A percentile compares a stretch with the other conserved stretches of the same genome.
phyloP scores from a whole-genome alignment of 1,140 invertebrate species.

The Leptopilina clavipes region DNA sequence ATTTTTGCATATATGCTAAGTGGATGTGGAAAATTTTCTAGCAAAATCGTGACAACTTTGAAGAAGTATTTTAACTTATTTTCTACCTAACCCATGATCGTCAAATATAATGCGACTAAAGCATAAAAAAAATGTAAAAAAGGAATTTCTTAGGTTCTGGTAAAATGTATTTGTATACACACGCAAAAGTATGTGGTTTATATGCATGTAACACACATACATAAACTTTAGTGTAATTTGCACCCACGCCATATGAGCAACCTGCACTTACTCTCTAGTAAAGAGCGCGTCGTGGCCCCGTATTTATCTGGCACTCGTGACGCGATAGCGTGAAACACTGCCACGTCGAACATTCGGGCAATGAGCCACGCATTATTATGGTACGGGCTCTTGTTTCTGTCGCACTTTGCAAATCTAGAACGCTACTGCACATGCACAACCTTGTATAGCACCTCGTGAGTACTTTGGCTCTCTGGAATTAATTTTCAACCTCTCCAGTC shows the following conservation, averaged over 20 bases:
- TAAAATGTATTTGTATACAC: background rate
- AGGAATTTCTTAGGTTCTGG: background rate
- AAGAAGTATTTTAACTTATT: background rate
- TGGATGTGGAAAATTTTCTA: background rate
- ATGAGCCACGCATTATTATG: constrained; percentile 21
- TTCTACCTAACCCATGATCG: background rate
- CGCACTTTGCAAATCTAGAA: background rate
- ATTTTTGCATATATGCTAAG: background rate
- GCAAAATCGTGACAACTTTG: background rate
- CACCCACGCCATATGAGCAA: constrained; percentile 26
- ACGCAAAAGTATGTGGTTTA: background rate
- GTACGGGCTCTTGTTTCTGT: constrained; percentile 23
- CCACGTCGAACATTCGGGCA: constrained; percentile 12
- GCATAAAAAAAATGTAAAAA: background rate
- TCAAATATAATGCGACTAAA: background rate
- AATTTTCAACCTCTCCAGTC: constrained; percentile 28
- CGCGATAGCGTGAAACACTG: constrained; percentile 26
- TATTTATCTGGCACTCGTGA: constrained; percentile 34
- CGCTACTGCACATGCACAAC: constrained; percentile 4
- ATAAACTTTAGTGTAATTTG: constrained; percentile 22
- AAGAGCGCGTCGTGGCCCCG: constrained; percentile 3
- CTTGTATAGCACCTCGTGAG: constrained; percentile 23
- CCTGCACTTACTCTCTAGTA: constrained; percentile 25
- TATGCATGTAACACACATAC: constrained; percentile 24
- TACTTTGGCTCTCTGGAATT: constrained; percentile 20